Evolutionary conservation across 1,140 invertebrate species (phyloP).

Genomic region (Penaeus vannamei): DNA sequence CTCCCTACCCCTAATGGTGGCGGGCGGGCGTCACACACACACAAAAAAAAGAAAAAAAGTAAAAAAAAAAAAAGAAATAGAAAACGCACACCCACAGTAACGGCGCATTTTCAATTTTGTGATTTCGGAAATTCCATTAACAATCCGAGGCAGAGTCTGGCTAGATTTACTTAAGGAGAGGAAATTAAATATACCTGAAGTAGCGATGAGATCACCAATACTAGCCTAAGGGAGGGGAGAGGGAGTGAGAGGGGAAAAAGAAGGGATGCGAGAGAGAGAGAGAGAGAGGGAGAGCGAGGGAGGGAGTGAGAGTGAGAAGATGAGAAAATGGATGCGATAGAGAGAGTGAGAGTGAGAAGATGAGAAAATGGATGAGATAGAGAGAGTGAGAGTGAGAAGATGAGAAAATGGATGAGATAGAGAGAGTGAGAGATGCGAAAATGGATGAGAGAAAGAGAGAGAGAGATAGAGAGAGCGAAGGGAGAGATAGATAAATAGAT

Average conservation of each 20-base stretch:
- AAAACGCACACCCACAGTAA: slow-evolving; percentile 48
- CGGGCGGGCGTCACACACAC: too few species aligned
- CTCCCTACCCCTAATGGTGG: neutral
- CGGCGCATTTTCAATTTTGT: slow-evolving; percentile 59
- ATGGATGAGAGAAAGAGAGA: too few species aligned
- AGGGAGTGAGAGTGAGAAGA: neutral
- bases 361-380: neutral
- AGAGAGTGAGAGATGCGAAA: too few species aligned
- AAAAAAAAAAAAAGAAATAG: too few species aligned
- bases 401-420: neutral
- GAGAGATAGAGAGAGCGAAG: neutral
- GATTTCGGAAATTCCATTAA: slow-evolving; percentile 65
- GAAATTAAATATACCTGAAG: slow-evolving; percentile 65
- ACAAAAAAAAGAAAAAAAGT: too few species aligned
- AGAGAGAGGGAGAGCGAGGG: neutral
- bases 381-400: neutral
- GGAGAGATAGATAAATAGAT: neutral
- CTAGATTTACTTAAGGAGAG: slow-evolving; percentile 66
- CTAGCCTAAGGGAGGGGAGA: slow-evolving; percentile 21
- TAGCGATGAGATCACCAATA: slow-evolving; percentile 62
- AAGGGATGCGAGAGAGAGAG: slow-evolving; percentile 2
- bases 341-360: neutral
- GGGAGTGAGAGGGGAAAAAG: slow-evolving; percentile 1
- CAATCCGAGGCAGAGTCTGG: slow-evolving; percentile 60
- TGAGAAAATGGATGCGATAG: neutral